These are phyloP conservation scores for Lanius collurio DNA, from an alignment of 2,113 vertebrate genomes.

Conservation along the genomic window DNA sequence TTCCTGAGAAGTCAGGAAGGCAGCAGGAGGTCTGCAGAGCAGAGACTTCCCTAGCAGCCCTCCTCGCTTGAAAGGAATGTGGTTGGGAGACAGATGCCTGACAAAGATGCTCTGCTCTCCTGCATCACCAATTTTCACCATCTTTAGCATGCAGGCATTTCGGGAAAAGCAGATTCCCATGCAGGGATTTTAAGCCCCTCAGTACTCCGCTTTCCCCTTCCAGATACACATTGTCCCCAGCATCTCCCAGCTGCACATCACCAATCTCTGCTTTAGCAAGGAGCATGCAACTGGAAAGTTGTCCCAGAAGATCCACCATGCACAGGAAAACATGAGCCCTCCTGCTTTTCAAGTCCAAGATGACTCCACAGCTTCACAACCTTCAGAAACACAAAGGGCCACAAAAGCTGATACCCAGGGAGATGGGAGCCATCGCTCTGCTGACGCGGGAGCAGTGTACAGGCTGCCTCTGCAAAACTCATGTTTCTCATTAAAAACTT, in stretches of 20 bases:
- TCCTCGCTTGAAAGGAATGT: slow-evolving; percentile 9
- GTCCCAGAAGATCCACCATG: accelerated
- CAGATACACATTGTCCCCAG: neutral
- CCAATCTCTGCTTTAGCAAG: neutral
- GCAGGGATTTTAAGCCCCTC: neutral
- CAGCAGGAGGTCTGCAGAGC: slow-evolving; percentile 1
- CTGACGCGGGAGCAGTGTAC: neutral
- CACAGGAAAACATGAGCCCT: neutral
- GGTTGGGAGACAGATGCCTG: slow-evolving; percentile 13
- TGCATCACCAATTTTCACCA: slow-evolving; percentile 34
- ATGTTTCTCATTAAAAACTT: slow-evolving; percentile 57
- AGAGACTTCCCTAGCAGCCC: neutral
- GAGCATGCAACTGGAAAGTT: neutral
- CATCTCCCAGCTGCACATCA: neutral
- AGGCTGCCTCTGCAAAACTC: neutral
- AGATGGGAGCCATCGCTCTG: neutral
- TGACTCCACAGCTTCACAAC: neutral
- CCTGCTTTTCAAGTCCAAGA: neutral
- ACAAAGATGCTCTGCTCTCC: neutral
- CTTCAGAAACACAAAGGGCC: neutral
- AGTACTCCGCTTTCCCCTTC: neutral
- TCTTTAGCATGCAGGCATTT: neutral
- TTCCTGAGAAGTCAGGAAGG: slow-evolving; percentile 41
- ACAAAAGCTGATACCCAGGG: neutral
- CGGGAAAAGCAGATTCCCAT: neutral